Conservation (phyloP, 2,797 vertebrate species). For the Dendrocincla fuliginosa region DNA sequence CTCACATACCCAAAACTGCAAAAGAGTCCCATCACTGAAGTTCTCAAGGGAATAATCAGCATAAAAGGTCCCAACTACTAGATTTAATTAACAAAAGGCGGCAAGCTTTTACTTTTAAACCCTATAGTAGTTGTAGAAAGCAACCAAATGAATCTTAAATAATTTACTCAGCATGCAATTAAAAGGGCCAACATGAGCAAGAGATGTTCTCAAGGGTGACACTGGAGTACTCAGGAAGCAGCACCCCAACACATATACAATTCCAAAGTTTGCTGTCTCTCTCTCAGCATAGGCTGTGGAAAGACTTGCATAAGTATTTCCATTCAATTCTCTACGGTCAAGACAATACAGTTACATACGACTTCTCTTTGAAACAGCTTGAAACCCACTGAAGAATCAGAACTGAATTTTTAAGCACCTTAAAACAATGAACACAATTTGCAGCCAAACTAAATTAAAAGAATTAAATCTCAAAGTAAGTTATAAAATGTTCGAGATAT, state of each 20-base stretch:
- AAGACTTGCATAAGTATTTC: background rate
- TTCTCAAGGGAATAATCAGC: background rate
- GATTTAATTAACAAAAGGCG: background rate
- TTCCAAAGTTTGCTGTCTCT: background rate
- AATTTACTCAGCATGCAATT: background rate
- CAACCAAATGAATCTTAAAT: background rate
- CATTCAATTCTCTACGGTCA: background rate
- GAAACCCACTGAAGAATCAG: background rate
- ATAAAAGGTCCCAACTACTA: background rate
- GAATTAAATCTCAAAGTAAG: background rate
- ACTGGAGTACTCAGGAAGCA: background rate
- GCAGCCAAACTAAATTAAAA: background rate
- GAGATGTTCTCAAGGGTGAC: background rate
- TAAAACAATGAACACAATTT: background rate
- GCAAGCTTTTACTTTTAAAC: background rate
- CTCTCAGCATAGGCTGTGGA: background rate
- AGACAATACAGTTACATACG: background rate
- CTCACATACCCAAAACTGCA: background rate
- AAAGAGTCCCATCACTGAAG: background rate
- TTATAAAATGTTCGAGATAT: background rate
- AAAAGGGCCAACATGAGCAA: background rate
- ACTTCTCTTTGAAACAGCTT: background rate
- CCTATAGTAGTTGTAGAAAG: background rate
- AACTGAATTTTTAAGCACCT: background rate
- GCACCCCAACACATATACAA: rapidly evolving